Evolutionary conservation across 2,113 vertebrate genomes (phyloP).

Genomic region (Alethe diademata): DNA sequence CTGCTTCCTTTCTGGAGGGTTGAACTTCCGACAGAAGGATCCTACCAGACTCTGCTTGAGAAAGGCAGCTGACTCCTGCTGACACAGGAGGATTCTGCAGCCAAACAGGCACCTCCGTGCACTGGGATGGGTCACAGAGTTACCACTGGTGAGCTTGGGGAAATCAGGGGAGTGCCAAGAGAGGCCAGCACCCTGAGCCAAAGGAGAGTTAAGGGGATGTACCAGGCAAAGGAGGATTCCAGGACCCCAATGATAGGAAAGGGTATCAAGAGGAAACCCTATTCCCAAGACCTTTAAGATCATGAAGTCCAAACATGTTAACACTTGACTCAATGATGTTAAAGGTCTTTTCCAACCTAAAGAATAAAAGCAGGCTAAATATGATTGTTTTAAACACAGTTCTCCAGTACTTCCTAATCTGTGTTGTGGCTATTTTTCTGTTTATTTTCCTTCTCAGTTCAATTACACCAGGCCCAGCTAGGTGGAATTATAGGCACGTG

Average conservation of each 20-base stretch:
- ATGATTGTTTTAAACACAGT: background rate
- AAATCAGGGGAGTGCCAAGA: background rate
- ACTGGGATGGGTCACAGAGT: background rate
- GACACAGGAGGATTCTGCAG: background rate
- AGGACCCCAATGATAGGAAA: background rate
- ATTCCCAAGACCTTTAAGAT: background rate
- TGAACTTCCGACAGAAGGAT: background rate
- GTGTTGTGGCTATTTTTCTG: background rate
- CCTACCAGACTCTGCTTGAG: background rate
- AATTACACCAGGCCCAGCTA: background rate
- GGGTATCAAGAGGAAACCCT: background rate
- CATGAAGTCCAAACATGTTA: background rate
- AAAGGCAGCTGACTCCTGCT: background rate
- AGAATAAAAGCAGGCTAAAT: background rate
- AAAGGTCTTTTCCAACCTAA: background rate
- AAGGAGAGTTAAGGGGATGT: background rate
- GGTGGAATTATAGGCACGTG: accelerated
- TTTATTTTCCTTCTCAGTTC: background rate
- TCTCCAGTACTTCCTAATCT: background rate
- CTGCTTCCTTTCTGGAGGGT: background rate
- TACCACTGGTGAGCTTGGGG: background rate
- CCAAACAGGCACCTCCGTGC: background rate
- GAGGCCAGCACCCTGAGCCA: accelerated
- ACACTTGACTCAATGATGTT: background rate
- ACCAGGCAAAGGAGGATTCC: background rate